Conservation (phyloP, 2,113 vertebrate species). For the Arothron firmamentum region DNA sequence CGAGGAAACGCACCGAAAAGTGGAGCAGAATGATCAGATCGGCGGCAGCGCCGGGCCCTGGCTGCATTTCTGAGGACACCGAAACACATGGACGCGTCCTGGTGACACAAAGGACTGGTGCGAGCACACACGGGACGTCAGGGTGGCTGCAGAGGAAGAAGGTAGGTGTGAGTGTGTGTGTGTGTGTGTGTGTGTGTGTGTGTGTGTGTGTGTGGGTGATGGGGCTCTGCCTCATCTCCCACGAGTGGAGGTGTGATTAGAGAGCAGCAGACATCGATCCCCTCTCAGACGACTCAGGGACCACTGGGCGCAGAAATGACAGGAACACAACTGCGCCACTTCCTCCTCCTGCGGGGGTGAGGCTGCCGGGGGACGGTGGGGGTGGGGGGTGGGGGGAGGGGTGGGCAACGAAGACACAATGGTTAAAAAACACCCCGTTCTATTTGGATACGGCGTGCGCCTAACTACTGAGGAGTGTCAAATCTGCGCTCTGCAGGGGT, state of each 20-base stretch:
- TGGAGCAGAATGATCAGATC: constrained; percentile 44
- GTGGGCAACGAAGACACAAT: background rate
- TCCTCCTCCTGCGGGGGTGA: constrained; percentile 27
- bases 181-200: constrained; percentile 9
- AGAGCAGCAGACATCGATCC: constrained; percentile 65
- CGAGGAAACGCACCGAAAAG: constrained; percentile 18
- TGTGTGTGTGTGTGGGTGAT: constrained; percentile 20
- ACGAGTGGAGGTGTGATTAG: constrained; percentile 60
- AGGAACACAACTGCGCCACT: constrained; percentile 41
- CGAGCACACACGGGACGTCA: constrained; percentile 37
- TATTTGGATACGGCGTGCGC: background rate
- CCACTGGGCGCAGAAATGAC: constrained; percentile 53
- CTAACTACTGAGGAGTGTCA: constrained; percentile 8
- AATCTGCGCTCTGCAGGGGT: background rate
- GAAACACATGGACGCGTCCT: constrained; percentile 23
- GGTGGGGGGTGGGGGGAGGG: background rate
- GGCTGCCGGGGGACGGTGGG: background rate
- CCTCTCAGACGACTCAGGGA: constrained; percentile 45
- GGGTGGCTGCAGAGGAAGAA: constrained; percentile 22
- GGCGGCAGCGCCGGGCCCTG: constrained; percentile 46
- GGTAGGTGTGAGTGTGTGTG: background rate
- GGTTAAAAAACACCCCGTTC: constrained; percentile 1
- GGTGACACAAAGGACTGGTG: background rate
- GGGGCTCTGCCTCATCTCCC: constrained; percentile 49
- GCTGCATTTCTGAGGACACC: constrained; percentile 49